Conservation (phyloP, 2,797 vertebrate species). For the Nannoperca obscura region DNA sequence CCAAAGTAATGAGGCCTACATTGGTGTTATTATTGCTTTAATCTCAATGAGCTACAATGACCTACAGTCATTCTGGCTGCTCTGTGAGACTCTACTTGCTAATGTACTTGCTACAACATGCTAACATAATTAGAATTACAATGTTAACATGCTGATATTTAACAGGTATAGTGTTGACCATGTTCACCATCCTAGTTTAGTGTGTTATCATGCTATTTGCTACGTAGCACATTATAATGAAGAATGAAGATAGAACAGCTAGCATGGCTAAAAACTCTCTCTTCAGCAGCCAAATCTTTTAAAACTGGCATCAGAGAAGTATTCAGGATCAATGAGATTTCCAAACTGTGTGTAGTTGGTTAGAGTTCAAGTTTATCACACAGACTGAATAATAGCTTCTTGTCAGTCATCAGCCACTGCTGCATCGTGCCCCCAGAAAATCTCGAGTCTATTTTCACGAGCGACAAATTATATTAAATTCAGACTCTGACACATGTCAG, state of each 20-base stretch:
- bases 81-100: not conserved
- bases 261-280: not conserved
- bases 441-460: not conserved
- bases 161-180: not conserved
- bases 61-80: not conserved
- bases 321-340: not conserved
- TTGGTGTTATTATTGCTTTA: not conserved
- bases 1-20: not conserved
- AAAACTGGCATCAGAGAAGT: not conserved
- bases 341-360: not conserved
- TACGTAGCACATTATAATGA: no score
- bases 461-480: not conserved
- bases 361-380: slow-evolving; percentile 4
- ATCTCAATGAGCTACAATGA: slow-evolving; percentile 10
- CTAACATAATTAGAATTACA: no score
- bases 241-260: no score
- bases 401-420: slow-evolving; percentile 10
- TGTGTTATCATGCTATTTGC: no score
- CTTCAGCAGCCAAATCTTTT: not conserved
- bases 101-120: not conserved
- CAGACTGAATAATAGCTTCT: slow-evolving; percentile 2
- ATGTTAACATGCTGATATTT: no score
- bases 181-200: not conserved
- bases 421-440: not conserved
- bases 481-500: not conserved